These are phyloP conservation scores for Mallotus villosus DNA, from an alignment of 2,797 vertebrate genomes.

Conservation along the genomic window DNA sequence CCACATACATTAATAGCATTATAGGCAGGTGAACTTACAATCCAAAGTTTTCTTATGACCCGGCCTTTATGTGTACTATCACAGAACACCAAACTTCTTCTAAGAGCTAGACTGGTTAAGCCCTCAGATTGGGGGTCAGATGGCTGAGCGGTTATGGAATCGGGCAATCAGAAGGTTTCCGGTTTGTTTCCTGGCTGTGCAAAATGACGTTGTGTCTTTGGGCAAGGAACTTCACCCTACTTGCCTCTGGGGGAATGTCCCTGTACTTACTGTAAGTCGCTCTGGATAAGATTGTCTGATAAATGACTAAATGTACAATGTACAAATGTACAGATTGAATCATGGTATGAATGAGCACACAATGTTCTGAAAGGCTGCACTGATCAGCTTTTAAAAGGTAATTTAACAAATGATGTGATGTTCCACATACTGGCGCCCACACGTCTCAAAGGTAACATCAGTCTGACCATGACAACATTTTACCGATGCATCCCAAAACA, in stretches of 20 bases:
- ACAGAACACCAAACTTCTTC: not conserved
- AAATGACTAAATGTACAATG: too few relatives aligned
- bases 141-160: too few relatives aligned
- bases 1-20: not conserved
- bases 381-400: constrained; percentile 3
- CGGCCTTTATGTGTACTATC: too few relatives aligned
- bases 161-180: too few relatives aligned
- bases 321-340: constrained; percentile 13
- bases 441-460: not conserved
- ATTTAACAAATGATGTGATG: constrained; percentile 13
- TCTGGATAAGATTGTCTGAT: too few relatives aligned
- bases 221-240: too few relatives aligned
- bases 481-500: not conserved
- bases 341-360: constrained; percentile 5
- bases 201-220: too few relatives aligned
- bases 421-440: constrained; percentile 2
- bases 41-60: too few relatives aligned
- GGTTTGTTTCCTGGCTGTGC: too few relatives aligned
- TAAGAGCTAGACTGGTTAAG: not conserved
- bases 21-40: not conserved
- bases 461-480: constrained; percentile 1
- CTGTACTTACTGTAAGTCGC: too few relatives aligned
- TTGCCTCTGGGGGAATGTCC: too few relatives aligned
- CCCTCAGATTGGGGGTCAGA: too few relatives aligned
- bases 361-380: not conserved